Evolutionary conservation across 2,888 invertebrate genomes (phyloP), one percentile per base, ranked within the genome.

Genomic region (Acleris laterana): DNA sequence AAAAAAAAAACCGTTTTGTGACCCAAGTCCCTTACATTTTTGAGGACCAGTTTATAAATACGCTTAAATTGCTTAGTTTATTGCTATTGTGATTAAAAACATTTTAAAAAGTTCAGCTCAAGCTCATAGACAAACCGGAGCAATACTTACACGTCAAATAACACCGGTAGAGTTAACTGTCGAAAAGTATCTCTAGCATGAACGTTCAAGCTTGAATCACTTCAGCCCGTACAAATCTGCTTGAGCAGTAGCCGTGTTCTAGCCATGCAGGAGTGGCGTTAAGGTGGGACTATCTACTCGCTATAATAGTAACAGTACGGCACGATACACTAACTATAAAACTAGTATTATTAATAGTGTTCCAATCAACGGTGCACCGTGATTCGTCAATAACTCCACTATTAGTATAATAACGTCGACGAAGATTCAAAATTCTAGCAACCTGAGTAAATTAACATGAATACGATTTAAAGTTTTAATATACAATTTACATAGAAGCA

Each of bases 241-340:
- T 93, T 93, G 92, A 93, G 92, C 92, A 92, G 90, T 87, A 84
- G 89, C 88, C 85, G 85, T 82, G 88, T 88, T 83, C 89, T 90
- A 90, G 88, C 87, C 86, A 87, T 90, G 88, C 78, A 71, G 79
- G 77, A 73, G 71, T 69, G 65, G 76, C 83, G 87, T 85, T 32
- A 85, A 87, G 89, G 90, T 87, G 90, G 90, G 89, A 79, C 82
- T 76, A 77, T 82, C 89, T 90, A 89, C 84, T 80, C 80, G 83
- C 84, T 86, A 78, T 75, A 78, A 78, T 72, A 73, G 70, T 70
- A 74, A 28, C 38, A 44, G 48, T 55, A 48, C 55, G 48, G 55
- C 25, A 53, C 61, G 52, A 51, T 70, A 72, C 72, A 73, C 83
- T 83, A 76, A 75, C 71, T 74, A 76, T 76, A 83, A 76, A 80